A percentile compares a stretch with the other conserved stretches of the same genome.
phyloP scores from a whole-genome alignment of 2,797 vertebrate genomes.

The Dermochelys coriacea region DNA sequence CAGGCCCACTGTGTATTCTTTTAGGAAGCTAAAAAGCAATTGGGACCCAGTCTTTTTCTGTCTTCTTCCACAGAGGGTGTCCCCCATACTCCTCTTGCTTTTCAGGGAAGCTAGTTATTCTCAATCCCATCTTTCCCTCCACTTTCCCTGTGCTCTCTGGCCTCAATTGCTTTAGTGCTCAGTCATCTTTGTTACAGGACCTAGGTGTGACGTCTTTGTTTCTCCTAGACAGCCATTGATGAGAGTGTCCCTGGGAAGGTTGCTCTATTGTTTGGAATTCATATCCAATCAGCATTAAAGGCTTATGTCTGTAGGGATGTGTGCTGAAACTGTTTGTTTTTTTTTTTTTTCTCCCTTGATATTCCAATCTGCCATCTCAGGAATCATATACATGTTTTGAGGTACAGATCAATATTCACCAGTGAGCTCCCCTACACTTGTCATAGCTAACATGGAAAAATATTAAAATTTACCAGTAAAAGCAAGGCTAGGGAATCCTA shows the following conservation, averaged over 20 bases:
- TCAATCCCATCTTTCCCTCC: background rate
- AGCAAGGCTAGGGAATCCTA: background rate
- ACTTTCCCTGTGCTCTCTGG: background rate
- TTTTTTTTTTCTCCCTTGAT: conserved; percentile 14
- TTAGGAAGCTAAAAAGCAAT: background rate
- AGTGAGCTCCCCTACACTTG: background rate
- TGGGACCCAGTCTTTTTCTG: background rate
- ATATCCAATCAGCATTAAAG: conserved; percentile 22
- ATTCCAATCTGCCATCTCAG: background rate
- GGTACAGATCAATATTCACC: background rate
- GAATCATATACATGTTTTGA: background rate
- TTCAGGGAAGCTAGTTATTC: background rate
- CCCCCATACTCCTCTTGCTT: background rate
- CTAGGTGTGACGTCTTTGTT: background rate
- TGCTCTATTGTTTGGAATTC: background rate
- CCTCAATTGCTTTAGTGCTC: background rate
- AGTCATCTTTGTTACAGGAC: background rate
- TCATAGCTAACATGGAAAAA: background rate
- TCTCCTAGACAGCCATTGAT: background rate
- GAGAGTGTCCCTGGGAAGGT: background rate
- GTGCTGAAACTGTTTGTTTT: background rate
- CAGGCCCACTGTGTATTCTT: background rate
- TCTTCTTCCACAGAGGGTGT: background rate
- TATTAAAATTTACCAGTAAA: background rate
- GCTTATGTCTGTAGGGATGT: background rate